Conservation (phyloP, 1,140 invertebrate genomes). For the Temnothorax nylanderi region DNA sequence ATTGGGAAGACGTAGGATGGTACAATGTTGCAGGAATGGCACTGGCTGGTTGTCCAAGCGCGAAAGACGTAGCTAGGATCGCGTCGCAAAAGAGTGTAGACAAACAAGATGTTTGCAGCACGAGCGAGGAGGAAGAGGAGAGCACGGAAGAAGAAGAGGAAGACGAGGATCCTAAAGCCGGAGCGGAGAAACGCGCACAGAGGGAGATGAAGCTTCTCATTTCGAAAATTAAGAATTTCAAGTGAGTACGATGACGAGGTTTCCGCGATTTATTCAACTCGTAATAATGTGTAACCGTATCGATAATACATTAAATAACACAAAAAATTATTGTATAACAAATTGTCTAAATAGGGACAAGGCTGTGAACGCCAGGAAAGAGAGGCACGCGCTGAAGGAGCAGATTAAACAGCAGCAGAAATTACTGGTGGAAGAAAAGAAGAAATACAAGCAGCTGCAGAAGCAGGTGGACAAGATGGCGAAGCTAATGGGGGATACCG, state of each 20-base stretch:
- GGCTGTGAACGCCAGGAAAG: slow-evolving; percentile 90
- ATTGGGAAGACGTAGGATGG: slow-evolving; percentile 78
- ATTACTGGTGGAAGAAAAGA: slow-evolving; percentile 90
- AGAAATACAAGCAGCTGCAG: slow-evolving; percentile 91
- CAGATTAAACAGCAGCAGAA: slow-evolving; percentile 93
- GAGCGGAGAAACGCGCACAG: slow-evolving; percentile 86
- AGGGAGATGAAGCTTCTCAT: slow-evolving; percentile 91
- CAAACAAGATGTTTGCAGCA: slow-evolving; percentile 71
- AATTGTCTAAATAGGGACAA: slow-evolving; percentile 87
- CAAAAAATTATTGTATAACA: neutral
- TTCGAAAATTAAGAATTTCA: slow-evolving; percentile 92
- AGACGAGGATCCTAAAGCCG: slow-evolving; percentile 88
- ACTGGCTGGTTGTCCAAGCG: slow-evolving; percentile 84
- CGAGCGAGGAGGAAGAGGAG: slow-evolving; percentile 90
- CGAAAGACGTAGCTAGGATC: slow-evolving; percentile 83
- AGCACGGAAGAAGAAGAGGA: slow-evolving; percentile 86
- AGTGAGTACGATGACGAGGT: slow-evolving; percentile 78
- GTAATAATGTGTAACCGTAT: neutral
- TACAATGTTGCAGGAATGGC: slow-evolving; percentile 85
- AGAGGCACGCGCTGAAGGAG: slow-evolving; percentile 91
- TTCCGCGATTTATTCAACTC: neutral
- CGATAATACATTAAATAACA: neutral
- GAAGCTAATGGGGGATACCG: slow-evolving; percentile 91
- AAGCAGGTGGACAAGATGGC: slow-evolving; percentile 96
- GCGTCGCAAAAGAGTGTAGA: slow-evolving; percentile 84